phyloP scores from a whole-genome alignment of 2,113 vertebrate genomes.

The Genyomyrus donnyi region DNA sequence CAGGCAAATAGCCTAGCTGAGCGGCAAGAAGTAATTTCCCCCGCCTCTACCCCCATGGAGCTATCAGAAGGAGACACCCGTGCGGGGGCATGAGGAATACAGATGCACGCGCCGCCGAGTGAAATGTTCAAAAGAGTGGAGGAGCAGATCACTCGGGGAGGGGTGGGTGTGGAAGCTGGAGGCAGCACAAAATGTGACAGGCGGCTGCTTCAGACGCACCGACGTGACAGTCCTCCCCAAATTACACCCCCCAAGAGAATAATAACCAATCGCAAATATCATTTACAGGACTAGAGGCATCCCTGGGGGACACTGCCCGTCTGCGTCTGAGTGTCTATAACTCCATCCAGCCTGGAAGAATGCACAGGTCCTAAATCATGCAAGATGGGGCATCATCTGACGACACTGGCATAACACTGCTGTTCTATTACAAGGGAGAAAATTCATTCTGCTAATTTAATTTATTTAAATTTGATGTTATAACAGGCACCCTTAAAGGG shows the following conservation, averaged over 20 bases:
- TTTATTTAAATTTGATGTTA: background rate
- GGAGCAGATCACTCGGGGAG: background rate
- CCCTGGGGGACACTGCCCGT: background rate
- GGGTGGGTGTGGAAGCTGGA: background rate
- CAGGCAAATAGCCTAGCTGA: background rate
- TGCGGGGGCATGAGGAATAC: background rate
- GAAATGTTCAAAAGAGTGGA: background rate
- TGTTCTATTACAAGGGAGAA: background rate
- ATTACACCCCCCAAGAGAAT: background rate
- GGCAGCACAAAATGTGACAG: background rate
- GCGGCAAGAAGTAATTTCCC: background rate
- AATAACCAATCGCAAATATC: conserved; percentile 14
- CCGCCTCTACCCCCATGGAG: background rate
- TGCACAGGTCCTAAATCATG: background rate
- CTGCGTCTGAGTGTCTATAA: background rate
- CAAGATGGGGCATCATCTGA: background rate
- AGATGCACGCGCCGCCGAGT: background rate
- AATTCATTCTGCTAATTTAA: background rate
- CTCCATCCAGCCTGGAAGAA: background rate
- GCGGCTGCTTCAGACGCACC: background rate
- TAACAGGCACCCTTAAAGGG: background rate
- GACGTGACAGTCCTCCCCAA: background rate
- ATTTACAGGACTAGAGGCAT: background rate
- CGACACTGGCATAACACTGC: background rate
- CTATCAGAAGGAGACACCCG: background rate